These are phyloP conservation scores for Microplitis deprimator DNA, from an alignment of 2,888 invertebrate genomes.

Conservation along the genomic window DNA sequence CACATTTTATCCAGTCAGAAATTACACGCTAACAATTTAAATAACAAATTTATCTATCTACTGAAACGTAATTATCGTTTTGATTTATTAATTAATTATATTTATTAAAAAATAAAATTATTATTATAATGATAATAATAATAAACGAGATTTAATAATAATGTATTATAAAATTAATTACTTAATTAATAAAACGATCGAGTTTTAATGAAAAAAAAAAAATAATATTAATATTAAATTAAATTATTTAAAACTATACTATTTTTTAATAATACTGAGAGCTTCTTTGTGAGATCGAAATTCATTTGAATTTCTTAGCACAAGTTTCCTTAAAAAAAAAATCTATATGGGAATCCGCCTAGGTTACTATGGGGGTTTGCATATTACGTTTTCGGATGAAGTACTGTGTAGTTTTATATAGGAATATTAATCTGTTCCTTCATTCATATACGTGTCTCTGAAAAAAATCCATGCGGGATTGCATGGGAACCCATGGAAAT, in stretches of 20 bases:
- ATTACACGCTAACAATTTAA: slow-evolving; percentile 45
- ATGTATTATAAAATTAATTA: slow-evolving; percentile 18
- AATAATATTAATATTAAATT: not conserved
- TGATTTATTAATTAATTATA: slow-evolving; percentile 21
- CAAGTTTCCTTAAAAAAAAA: not conserved
- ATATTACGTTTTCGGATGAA: too few relatives aligned
- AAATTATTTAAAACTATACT: not conserved
- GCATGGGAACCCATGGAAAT: too few relatives aligned
- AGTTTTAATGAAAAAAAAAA: not conserved
- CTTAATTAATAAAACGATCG: not conserved
- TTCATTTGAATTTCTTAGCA: not conserved
- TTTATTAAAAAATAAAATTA: not conserved
- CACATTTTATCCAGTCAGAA: slow-evolving; percentile 29
- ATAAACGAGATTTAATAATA: slow-evolving; percentile 26
- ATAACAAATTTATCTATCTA: slow-evolving; percentile 66
- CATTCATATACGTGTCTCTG: too few relatives aligned
- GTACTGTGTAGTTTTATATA: too few relatives aligned
- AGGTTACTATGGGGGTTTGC: too few relatives aligned
- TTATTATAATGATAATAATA: not conserved
- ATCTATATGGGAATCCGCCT: too few relatives aligned
- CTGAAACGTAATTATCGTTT: slow-evolving; percentile 45
- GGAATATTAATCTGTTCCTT: too few relatives aligned
- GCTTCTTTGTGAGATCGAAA: slow-evolving; percentile 23
- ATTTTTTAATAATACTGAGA: slow-evolving; percentile 30
- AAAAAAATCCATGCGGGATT: too few relatives aligned